Conservation (phyloP, 1,140 invertebrate genomes). For the Kradibia gibbosae region DNA sequence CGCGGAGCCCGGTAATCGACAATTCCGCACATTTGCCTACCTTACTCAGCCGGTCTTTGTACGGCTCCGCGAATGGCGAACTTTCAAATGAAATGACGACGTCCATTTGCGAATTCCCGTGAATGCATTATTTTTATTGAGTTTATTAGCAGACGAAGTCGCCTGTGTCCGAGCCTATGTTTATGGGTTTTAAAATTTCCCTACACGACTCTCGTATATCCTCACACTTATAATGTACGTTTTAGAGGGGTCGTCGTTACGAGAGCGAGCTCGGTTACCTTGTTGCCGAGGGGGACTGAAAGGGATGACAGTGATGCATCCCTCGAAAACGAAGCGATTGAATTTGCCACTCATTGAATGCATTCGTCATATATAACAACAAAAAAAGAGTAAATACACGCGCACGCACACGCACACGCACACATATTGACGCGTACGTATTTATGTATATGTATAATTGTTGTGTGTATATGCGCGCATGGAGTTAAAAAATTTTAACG, state of each 20-base stretch:
- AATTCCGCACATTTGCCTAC: constrained; percentile 55
- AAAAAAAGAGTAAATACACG: too few species aligned
- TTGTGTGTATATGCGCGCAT: too few species aligned
- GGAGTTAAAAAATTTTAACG: not conserved
- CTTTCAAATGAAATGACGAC: constrained; percentile 64
- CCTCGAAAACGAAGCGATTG: constrained; percentile 33
- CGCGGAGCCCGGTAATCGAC: constrained; percentile 52
- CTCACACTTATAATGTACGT: not conserved
- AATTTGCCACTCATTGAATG: constrained; percentile 25
- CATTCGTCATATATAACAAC: not conserved
- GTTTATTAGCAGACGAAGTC: constrained; percentile 60
- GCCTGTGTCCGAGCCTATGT: not conserved
- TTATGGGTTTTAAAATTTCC: not conserved
- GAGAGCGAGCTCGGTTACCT: not conserved
- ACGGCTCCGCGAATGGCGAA: constrained; percentile 26
- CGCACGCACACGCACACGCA: too few species aligned
- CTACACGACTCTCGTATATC: not conserved
- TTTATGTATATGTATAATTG: not conserved
- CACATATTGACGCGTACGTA: not conserved
- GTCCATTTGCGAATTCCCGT: constrained; percentile 65
- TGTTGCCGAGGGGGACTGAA: not conserved
- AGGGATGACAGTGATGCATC: constrained; percentile 35
- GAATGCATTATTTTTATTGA: constrained; percentile 66
- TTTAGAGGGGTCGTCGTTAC: not conserved
- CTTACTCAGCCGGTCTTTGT: constrained; percentile 31